Percentiles rank a stretch among this genome's conserved stretches.
Conservation (phyloP, 2,888 invertebrate species). For the Keiferia lycopersicella region DNA sequence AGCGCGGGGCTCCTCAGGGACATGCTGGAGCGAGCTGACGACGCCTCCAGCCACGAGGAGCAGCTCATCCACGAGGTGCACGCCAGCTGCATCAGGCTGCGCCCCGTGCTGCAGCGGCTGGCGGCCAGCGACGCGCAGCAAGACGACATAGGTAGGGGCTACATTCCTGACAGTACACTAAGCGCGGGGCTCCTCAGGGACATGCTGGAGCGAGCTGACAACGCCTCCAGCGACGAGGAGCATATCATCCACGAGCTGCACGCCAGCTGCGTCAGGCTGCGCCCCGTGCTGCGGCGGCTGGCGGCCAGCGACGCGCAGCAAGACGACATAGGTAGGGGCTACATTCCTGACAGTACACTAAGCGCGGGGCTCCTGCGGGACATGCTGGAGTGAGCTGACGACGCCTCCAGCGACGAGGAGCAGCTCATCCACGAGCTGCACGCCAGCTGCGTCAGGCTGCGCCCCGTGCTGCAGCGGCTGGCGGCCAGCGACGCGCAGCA, state of each 20-base stretch:
- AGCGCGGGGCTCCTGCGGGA: constrained; percentile 91
- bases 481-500: constrained; percentile 82
- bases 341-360: too few relatives aligned
- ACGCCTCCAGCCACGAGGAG: constrained; percentile 85
- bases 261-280: constrained; percentile 87
- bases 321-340: constrained; percentile 24
- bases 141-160: constrained; percentile 24
- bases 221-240: constrained; percentile 85
- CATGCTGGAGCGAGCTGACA: constrained; percentile 88
- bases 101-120: constrained; percentile 83
- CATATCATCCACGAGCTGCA: constrained; percentile 93
- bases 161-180: too few relatives aligned
- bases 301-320: constrained; percentile 82
- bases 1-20: constrained; percentile 91
- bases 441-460: constrained; percentile 87
- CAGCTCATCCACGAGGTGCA: constrained; percentile 93
- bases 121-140: constrained; percentile 82
- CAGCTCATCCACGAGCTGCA: constrained; percentile 93
- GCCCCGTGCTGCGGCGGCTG: constrained; percentile 83
- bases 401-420: constrained; percentile 85
- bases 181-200: constrained; percentile 91
- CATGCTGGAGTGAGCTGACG: constrained; percentile 88
- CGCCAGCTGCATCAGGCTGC: constrained; percentile 87
- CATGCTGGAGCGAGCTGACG: constrained; percentile 88
- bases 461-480: constrained; percentile 83